phyloP scores from a whole-genome alignment of 2,888 invertebrate genomes.

The Sicus ferrugineus region DNA sequence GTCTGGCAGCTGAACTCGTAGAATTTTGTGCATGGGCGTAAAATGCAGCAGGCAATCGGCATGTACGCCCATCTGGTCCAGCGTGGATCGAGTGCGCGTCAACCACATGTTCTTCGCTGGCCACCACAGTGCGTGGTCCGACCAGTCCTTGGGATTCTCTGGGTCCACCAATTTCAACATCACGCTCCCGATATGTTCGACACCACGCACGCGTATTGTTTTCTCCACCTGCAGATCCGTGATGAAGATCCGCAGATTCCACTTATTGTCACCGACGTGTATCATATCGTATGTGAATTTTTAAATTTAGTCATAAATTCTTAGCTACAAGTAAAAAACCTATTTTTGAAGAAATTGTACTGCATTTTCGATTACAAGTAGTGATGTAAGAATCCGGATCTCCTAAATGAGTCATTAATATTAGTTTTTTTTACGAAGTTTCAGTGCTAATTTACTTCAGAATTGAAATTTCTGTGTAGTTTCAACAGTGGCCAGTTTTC shows the following conservation, averaged over 20 bases:
- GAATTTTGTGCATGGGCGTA: slow-evolving; percentile 96
- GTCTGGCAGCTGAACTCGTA: slow-evolving; percentile 92
- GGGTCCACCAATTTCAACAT: slow-evolving; percentile 96
- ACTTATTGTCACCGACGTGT: slow-evolving; percentile 89
- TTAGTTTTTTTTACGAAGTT: too few relatives aligned
- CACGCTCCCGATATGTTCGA: slow-evolving; percentile 96
- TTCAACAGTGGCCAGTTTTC: too few relatives aligned
- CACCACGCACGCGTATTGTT: slow-evolving; percentile 92
- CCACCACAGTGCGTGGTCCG: slow-evolving; percentile 99
- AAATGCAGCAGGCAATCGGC: slow-evolving; percentile 93
- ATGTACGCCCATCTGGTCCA: slow-evolving; percentile 97
- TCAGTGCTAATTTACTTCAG: too few relatives aligned
- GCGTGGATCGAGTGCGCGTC: slow-evolving; percentile 88
- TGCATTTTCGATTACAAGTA: too few relatives aligned
- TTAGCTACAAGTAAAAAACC: too few relatives aligned
- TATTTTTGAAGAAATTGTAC: too few relatives aligned
- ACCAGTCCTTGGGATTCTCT: slow-evolving; percentile 99
- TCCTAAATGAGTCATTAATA: too few relatives aligned
- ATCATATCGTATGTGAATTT: too few relatives aligned
- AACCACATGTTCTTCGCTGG: slow-evolving; percentile 95
- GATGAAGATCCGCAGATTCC: slow-evolving; percentile 93
- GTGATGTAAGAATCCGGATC: too few relatives aligned
- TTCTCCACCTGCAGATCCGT: slow-evolving; percentile 91
- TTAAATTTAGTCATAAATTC: too few relatives aligned
- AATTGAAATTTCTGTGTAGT: too few relatives aligned